Base-by-base conservation (phyloP, 2,888 invertebrate species). In the Anorthoa munda region DNA sequence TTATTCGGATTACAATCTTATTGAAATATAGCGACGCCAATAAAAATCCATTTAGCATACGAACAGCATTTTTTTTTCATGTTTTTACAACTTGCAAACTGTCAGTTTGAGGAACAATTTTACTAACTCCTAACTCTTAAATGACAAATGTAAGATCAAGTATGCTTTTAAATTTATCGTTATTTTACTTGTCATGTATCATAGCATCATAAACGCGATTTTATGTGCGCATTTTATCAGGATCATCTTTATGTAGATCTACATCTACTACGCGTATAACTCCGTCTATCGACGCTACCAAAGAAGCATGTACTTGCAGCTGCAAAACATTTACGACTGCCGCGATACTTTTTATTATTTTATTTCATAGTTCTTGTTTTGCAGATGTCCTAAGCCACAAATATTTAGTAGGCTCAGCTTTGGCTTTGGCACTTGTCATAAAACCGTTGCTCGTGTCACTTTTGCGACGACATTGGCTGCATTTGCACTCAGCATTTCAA, bases 381-480 rank as follows among this genome's bases (percentile, higher is more conserved):
- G 75, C 73, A 80, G 56, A 65, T 63, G 77, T 66, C 58, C 80
- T 74, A 66, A 77, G 46, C 60, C 60, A 72, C 72, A 81, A 70
- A 59, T 58, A 74, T 81, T 65, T 50, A 31, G 31, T 61, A 64
- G 66, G 21, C 51, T 18, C 63, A 55, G 39, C 68, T 56, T 59
- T 46, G 51, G 56, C 75, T 81, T 77, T 65, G 72, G 60, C 59
- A 71, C 75, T 74, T 66, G 66, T 69, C 68, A 67, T 51, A 64
- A 58, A 74, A 87, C 87, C 82, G 86, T 86, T 87, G 82, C 21
- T 48, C 23, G 86, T 84, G 58, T 83, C 79, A 84, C 77, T 81
- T 84, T 66, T 17, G 79, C 80, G 48, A 11, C 63, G 51, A 53
- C 72, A 75, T 73, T 75, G 73, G 66, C 75, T 70, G 66, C 72